These are phyloP conservation scores for Cynoglossus semilaevis DNA, from an alignment of 2,113 vertebrate species.

Conservation along the genomic window DNA sequence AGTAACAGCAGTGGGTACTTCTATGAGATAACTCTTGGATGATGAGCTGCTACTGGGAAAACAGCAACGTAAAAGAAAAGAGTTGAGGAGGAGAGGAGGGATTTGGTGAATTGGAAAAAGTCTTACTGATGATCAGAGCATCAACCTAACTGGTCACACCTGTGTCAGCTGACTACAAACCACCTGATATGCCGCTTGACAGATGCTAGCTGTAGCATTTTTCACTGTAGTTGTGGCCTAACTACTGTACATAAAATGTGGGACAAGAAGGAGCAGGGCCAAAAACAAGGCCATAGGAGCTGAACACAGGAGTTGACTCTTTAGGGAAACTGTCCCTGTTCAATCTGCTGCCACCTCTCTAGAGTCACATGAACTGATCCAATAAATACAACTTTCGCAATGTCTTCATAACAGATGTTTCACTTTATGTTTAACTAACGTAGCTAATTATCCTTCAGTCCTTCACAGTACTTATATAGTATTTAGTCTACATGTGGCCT, in stretches of 20 bases:
- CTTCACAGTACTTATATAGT: no score
- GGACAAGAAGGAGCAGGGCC: neutral
- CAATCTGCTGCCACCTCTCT: no score
- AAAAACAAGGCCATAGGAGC: constrained; percentile 13
- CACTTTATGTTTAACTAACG: no score
- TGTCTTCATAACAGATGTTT: no score
- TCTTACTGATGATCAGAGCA: constrained; percentile 24
- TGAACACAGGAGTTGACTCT: constrained; percentile 3
- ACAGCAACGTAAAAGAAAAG: neutral
- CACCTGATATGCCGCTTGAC: neutral
- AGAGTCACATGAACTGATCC: no score
- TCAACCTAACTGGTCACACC: constrained; percentile 16
- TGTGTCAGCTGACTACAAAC: constrained; percentile 15
- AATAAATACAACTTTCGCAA: no score
- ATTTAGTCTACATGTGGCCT: no score
- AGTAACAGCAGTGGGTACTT: constrained; percentile 25
- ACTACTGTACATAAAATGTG: constrained; percentile 12
- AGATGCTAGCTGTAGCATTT: neutral
- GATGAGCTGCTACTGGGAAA: constrained; percentile 4
- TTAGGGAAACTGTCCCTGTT: no score
- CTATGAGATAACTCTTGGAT: constrained; percentile 7
- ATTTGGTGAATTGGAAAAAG: neutral
- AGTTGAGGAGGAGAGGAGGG: neutral
- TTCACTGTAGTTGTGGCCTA: neutral
- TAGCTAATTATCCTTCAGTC: no score